Conservation (phyloP, 2,888 invertebrate species). For the Pyrochroa serraticornis region DNA sequence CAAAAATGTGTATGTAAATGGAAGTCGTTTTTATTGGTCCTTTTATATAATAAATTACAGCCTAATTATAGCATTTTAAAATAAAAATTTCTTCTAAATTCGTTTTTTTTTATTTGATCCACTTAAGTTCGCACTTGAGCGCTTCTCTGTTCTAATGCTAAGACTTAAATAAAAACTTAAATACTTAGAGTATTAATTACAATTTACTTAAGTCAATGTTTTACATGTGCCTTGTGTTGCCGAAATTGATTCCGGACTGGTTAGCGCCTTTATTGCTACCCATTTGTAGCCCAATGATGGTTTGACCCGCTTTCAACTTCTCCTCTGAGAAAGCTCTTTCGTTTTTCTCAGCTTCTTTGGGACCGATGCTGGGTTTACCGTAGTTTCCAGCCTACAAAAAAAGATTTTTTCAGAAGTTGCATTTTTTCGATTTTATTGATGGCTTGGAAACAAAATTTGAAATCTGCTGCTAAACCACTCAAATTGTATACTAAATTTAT, state of each 20-base stretch:
- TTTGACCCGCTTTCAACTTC: constrained; percentile 90
- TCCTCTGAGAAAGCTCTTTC: constrained; percentile 93
- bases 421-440: background rate
- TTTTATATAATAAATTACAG: constrained; percentile 20
- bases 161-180: constrained; percentile 12
- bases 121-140: no score
- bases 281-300: constrained; percentile 93
- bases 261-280: constrained; percentile 98
- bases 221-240: constrained; percentile 97
- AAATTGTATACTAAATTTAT: no score
- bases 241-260: constrained; percentile 95
- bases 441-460: background rate
- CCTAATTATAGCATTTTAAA: constrained; percentile 14
- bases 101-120: no score
- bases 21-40: constrained; percentile 14
- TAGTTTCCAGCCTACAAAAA: constrained; percentile 72
- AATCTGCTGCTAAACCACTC: no score
- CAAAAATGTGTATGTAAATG: constrained; percentile 8
- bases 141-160: constrained; percentile 6
- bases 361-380: constrained; percentile 90
- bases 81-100: constrained; percentile 1
- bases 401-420: background rate
- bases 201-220: constrained; percentile 14
- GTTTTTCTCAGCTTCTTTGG: constrained; percentile 96
- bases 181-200: constrained; percentile 28